phyloP scores from a whole-genome alignment of 2,888 invertebrate genomes.

The Drosophila melanocephala region DNA sequence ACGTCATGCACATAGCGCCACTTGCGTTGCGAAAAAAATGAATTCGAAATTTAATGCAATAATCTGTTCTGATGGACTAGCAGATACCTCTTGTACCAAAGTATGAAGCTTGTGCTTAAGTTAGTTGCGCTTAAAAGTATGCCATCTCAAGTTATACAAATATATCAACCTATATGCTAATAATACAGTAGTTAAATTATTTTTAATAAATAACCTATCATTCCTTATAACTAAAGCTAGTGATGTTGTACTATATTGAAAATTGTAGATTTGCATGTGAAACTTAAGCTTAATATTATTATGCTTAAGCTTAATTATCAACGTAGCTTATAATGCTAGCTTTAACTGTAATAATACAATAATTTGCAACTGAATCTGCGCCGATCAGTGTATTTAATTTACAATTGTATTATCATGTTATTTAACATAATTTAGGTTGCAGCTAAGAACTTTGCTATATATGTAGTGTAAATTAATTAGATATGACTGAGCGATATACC shows the following conservation, averaged over 20 bases:
- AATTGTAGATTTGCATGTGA: conserved; percentile 3
- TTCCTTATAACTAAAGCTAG: background rate
- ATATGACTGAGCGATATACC: background rate
- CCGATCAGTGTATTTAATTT: background rate
- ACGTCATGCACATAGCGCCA: conserved; percentile 73
- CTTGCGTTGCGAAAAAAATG: conserved; percentile 42
- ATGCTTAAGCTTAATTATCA: background rate
- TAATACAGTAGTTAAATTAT: too few species aligned
- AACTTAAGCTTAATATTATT: background rate
- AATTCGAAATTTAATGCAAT: conserved; percentile 2
- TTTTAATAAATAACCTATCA: background rate
- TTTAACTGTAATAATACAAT: background rate
- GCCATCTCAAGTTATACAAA: background rate
- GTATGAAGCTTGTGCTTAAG: background rate
- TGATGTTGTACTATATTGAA: background rate
- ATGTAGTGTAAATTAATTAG: background rate
- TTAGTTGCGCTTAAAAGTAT: conserved; percentile 24
- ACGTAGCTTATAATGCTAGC: background rate
- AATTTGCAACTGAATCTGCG: background rate
- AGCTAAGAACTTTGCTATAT: background rate
- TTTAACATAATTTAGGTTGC: background rate
- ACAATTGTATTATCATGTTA: background rate
- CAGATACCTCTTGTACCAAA: conserved; percentile 16
- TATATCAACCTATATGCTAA: background rate
- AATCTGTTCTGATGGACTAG: conserved; percentile 5